phyloP scores from a whole-genome alignment of 2,113 vertebrate species.

The Vidua chalybeata region DNA sequence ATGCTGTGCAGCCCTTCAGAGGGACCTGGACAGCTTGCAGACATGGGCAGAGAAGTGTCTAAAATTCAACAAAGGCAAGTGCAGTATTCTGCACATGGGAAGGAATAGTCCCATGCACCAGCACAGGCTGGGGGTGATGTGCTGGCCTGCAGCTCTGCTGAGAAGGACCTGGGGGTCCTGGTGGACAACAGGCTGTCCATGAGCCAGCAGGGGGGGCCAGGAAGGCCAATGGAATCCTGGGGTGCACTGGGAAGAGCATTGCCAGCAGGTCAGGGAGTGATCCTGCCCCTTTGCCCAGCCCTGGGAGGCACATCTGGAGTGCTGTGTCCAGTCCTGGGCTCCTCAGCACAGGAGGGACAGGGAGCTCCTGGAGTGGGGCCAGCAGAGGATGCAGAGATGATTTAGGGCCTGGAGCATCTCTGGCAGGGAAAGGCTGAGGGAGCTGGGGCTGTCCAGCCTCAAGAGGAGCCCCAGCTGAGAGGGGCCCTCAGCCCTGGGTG shows the following conservation, averaged over 20 bases:
- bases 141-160: neutral
- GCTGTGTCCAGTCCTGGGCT: neutral
- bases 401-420: neutral
- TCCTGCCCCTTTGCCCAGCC: neutral
- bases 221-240: neutral
- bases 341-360: neutral
- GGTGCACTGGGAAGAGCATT: neutral
- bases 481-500: neutral
- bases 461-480: neutral
- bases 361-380: fast-evolving
- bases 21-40: neutral
- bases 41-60: neutral
- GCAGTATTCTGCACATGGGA: neutral
- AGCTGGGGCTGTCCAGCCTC: neutral
- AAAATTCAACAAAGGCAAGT: neutral
- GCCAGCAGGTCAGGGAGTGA: neutral
- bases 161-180: neutral
- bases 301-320: neutral
- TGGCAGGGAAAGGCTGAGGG: neutral
- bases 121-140: neutral
- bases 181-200: neutral
- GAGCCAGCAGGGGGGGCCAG: neutral
- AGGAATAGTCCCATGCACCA: neutral
- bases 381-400: fast-evolving
- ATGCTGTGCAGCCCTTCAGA: too few relatives aligned